These are phyloP conservation scores for Mobula birostris DNA, from an alignment of 2,113 vertebrate genomes.

Conservation along the genomic window DNA sequence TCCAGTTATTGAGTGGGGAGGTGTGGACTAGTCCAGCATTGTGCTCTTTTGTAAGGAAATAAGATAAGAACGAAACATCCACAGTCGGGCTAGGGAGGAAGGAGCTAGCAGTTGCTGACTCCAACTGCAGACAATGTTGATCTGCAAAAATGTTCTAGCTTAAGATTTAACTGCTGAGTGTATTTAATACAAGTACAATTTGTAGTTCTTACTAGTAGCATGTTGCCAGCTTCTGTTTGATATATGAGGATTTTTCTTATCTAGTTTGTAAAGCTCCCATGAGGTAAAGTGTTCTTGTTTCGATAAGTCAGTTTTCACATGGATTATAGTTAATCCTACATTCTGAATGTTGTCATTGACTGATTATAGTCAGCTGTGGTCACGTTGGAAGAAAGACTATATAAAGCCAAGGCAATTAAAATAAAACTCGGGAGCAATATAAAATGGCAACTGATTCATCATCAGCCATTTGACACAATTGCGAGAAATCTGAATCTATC, in stretches of 20 bases:
- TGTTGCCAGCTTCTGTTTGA: background rate
- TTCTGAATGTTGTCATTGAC: background rate
- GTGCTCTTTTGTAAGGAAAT: background rate
- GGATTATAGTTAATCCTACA: background rate
- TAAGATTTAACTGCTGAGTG: background rate
- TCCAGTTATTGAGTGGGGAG: background rate
- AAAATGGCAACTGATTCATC: background rate
- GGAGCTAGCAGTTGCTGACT: background rate
- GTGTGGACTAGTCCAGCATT: background rate
- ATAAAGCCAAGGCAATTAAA: background rate
- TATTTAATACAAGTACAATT: background rate
- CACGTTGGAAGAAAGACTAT: background rate
- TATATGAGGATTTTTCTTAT: background rate
- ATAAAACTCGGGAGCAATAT: background rate
- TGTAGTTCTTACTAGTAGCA: background rate
- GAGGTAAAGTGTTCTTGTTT: background rate
- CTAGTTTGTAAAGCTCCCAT: background rate
- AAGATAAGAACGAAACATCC: background rate
- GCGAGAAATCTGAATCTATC: background rate
- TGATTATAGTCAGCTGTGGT: background rate
- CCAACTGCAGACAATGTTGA: background rate
- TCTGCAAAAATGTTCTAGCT: background rate
- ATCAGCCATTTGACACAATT: background rate
- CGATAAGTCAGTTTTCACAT: background rate
- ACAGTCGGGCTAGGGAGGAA: background rate